phyloP scores from a whole-genome alignment of 35 echinoderm and acorn worm genomes.

The Anneissia japonica region DNA sequence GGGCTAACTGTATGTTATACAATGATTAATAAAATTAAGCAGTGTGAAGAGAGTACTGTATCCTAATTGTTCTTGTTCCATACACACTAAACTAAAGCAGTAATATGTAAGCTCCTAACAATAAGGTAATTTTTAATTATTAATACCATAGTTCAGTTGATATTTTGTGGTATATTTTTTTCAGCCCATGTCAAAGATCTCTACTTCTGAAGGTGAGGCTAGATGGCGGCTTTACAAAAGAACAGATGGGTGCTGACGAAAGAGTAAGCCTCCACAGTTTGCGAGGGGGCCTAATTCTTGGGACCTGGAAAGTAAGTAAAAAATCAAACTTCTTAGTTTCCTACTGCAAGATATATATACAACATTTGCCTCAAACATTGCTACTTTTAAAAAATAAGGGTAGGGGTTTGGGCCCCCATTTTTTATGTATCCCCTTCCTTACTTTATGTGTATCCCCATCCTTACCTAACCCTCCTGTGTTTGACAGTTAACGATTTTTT shows the following conservation, averaged over 20 bases:
- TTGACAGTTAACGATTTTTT: no score
- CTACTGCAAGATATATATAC: background rate
- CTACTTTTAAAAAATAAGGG: no score
- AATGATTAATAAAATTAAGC: background rate
- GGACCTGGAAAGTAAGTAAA: slow-evolving; percentile 56
- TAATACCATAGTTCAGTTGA: no score
- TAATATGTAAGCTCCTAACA: no score
- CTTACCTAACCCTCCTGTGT: no score
- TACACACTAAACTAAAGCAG: background rate
- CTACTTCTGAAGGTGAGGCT: slow-evolving; percentile 29
- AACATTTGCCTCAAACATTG: background rate
- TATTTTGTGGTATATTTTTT: no score
- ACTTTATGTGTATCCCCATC: background rate
- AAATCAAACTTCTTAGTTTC: background rate
- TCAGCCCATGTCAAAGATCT: slow-evolving; percentile 54
- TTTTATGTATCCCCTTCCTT: background rate
- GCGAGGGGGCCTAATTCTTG: slow-evolving; percentile 26
- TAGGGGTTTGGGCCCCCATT: no score
- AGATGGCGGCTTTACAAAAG: background rate
- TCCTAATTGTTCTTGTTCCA: background rate
- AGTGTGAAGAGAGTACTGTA: no score
- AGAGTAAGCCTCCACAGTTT: slow-evolving; percentile 26
- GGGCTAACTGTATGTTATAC: background rate
- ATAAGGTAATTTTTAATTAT: no score
- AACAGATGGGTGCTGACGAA: slow-evolving; percentile 15